phyloP scores from a whole-genome alignment of 2,113 vertebrate genomes.

The Zapornia atra region DNA sequence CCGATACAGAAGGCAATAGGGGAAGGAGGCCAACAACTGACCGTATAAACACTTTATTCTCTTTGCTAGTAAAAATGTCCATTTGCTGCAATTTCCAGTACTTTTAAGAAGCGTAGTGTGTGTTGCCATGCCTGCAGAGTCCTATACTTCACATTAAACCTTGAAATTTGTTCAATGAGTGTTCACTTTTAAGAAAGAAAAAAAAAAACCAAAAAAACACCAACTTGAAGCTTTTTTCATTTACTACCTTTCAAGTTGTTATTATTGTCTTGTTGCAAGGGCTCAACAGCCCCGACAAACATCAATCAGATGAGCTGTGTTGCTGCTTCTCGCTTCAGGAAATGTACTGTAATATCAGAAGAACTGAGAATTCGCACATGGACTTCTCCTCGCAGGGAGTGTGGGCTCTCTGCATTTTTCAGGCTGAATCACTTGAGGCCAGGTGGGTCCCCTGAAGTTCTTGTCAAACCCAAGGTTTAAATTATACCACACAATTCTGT shows the following conservation, averaged over 20 bases:
- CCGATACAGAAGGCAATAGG: accelerated
- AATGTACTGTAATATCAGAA: not conserved
- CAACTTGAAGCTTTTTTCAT: not conserved
- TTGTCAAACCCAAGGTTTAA: not conserved
- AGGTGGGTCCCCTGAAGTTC: not conserved
- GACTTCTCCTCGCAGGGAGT: no score
- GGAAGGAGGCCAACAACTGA: not conserved
- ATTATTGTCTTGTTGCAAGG: not conserved
- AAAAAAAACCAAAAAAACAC: not conserved
- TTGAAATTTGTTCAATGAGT: not conserved
- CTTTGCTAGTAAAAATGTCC: not conserved
- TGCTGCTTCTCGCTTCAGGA: not conserved
- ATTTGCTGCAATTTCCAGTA: not conserved
- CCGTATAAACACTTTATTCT: not conserved
- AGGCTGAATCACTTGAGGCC: not conserved
- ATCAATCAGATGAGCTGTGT: not conserved
- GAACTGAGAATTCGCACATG: not conserved
- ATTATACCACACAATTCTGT: not conserved
- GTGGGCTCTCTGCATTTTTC: not conserved
- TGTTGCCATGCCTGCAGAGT: not conserved
- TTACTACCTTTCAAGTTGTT: not conserved
- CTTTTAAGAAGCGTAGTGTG: not conserved
- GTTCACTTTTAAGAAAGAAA: not conserved
- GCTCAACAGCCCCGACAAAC: not conserved
- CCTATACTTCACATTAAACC: not conserved